Conservation (phyloP, 2,113 vertebrate species). For the Pseudolaguvia tuberculata region DNA sequence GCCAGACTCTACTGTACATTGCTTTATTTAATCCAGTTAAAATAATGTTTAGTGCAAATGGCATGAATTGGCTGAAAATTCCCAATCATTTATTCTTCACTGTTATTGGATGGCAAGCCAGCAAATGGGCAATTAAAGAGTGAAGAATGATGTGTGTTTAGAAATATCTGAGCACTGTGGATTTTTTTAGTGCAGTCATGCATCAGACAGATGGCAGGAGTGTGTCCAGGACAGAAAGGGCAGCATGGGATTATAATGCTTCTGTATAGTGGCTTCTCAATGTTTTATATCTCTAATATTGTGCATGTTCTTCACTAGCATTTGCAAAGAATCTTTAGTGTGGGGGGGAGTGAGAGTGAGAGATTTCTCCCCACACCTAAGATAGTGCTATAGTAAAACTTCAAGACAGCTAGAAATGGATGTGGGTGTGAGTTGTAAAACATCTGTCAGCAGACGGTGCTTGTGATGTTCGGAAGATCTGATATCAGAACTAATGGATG, state of each 20-base stretch:
- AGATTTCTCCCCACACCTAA: too few relatives aligned
- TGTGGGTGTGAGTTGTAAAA: conserved; percentile 7
- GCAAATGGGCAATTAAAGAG: neutral
- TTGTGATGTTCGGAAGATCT: conserved; percentile 40
- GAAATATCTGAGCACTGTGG: neutral
- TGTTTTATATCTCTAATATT: conserved; percentile 46
- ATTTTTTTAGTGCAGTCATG: neutral
- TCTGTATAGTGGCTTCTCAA: conserved; percentile 29
- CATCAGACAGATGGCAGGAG: conserved; percentile 1
- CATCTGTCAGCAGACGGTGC: conserved; percentile 32
- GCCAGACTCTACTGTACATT: neutral
- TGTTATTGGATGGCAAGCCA: neutral
- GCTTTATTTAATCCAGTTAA: neutral
- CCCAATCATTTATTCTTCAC: neutral
- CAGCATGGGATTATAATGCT: neutral
- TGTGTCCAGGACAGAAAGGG: neutral
- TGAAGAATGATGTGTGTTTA: neutral
- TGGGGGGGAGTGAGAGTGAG: too few relatives aligned
- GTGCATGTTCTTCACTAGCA: conserved; percentile 50
- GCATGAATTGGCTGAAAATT: neutral
- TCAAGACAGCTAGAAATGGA: neutral
- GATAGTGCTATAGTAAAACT: neutral
- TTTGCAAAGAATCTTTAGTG: conserved; percentile 13
- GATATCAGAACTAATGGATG: conserved; percentile 40
- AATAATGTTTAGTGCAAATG: neutral